Base-by-base conservation (phyloP, 2,888 invertebrate genomes). In the Campoplex nolae region DNA sequence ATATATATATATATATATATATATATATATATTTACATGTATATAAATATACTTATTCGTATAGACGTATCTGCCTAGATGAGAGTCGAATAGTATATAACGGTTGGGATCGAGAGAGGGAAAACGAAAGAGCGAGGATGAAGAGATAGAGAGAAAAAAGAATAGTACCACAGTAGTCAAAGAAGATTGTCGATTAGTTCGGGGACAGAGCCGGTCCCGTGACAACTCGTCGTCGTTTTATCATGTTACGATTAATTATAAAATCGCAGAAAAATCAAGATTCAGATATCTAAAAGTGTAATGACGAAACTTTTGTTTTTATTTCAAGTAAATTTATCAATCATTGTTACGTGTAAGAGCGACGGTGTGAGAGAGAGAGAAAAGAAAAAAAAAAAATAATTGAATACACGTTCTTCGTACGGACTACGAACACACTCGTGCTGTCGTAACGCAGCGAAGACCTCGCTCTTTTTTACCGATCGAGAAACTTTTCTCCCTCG, bases 171-270 rank as follows among this genome's bases (percentile, higher is more conserved):
- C 82, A 32, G 77, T 65, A 81, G 84, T 84, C 84, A 56, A 78
- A 81, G 76, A 86, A 86, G 81, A 86, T 84, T 78, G 84, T 84
- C 84, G 81, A 82, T 78, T 78, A 84, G 84, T 84, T 77, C 67
- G 77, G 77, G 77, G 58, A 67, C 77, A 68, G 76, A 70, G 84
- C 81, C 86, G 84, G 87, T 84, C 74, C 67, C 84, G 84, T 81
- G 87, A 87, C 84, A 82, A 87, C 77, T 86, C 80, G 83, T 67
- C 67, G 56, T 28, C 56, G 68, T 16, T 68, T 48, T 45, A 51
- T 9, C 70, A 62, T 54, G 42, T 73, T 74, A 58, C 74, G 67
- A 82, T 73, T 42, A 56, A 78, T 32, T 23, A 76, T 48, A 73
- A 56, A 32, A 13, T 4, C 16, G 23, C 28, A 8, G 67, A 56